Base-by-base conservation (phyloP, 2,113 vertebrate species). In the Pterophyllum scalare region DNA sequence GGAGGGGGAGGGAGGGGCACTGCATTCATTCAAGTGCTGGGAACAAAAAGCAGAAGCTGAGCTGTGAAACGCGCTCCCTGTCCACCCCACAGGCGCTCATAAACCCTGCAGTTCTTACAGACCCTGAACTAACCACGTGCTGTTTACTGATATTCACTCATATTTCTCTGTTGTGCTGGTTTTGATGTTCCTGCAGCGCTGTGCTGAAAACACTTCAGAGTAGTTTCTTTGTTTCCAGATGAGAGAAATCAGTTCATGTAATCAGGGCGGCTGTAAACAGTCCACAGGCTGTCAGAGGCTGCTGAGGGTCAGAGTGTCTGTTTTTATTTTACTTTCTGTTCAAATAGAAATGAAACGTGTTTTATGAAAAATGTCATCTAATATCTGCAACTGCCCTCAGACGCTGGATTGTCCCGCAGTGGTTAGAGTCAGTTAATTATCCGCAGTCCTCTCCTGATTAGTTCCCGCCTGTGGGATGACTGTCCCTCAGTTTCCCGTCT, bases 1-100 rank as follows among this genome's bases (percentile, higher is more conserved):
- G 0, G 52, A 19, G 83, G 38, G 84, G 84, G 86, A 2, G 12
- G 65, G 12, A 17, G 20, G 49, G 11, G 59, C 43, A 8, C 22
- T 52, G 60, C 86, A 54, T 82, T 86, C 82, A 65, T 49, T 83
- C 46, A 91, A 83, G 88, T 83, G 86, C 56, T 86, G 72, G 61
- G 54, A n/a, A 62, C 74, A 77, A 12, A 58, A 81, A 38, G 67
- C 81, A 59, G 76, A 76, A 76, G 28, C 84, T 13, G 79, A 59
- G 81, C 79, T 70, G 78, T 20, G 11, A 67, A 81, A 82, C 35
- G 59, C 57, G 1, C 77, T 46, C 49, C 14, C 59, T 5, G 58
- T 77, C 19, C 52, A 38, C 5, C 6, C 6, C 33, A 5, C 75
- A 0, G n/a, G 38, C 40, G 31, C 75, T 46, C 9, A 12, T 20